Percentiles rank a stretch among this genome's conserved stretches.
These are phyloP conservation scores for Hypselothyrea guttata DNA, from an alignment of 2,888 invertebrate genomes.

Conservation along the genomic window DNA sequence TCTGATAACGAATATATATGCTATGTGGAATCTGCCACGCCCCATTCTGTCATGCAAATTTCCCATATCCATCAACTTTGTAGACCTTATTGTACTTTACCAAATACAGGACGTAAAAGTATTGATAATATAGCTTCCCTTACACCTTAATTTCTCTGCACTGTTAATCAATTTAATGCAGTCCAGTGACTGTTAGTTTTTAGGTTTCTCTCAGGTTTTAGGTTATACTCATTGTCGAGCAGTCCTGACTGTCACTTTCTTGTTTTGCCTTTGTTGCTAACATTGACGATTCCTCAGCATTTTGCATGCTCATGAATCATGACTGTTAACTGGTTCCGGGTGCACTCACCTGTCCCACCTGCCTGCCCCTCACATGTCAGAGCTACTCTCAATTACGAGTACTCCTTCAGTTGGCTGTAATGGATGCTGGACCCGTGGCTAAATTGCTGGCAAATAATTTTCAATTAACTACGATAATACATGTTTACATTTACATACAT, in stretches of 20 bases:
- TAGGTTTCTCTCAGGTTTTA: too few relatives aligned
- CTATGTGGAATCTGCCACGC: too few relatives aligned
- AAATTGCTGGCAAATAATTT: conserved; percentile 60
- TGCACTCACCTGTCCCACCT: conserved; percentile 33
- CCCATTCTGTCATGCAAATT: too few relatives aligned
- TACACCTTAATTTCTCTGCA: too few relatives aligned
- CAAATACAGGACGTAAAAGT: too few relatives aligned
- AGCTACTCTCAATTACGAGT: conserved; percentile 15
- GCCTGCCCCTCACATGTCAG: conserved; percentile 13
- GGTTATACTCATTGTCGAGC: conserved; percentile 16
- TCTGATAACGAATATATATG: too few relatives aligned
- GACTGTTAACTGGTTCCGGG: conserved; percentile 35
- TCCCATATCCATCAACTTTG: too few relatives aligned
- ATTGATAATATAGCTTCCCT: too few relatives aligned
- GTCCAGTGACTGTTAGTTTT: too few relatives aligned
- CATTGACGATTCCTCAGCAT: conserved; percentile 11
- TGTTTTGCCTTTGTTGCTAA: neutral
- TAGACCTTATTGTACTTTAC: too few relatives aligned
- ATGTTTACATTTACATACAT: too few relatives aligned
- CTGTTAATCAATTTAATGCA: too few relatives aligned
- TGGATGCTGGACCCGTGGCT: conserved; percentile 10
- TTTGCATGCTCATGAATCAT: conserved; percentile 61
- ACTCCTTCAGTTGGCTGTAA: conserved; percentile 10
- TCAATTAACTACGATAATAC: conserved; percentile 57
- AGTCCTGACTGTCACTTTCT: neutral